These are phyloP conservation scores for Oceanodroma leucorhoa DNA, from an alignment of 2,797 vertebrate species.

Conservation along the genomic window DNA sequence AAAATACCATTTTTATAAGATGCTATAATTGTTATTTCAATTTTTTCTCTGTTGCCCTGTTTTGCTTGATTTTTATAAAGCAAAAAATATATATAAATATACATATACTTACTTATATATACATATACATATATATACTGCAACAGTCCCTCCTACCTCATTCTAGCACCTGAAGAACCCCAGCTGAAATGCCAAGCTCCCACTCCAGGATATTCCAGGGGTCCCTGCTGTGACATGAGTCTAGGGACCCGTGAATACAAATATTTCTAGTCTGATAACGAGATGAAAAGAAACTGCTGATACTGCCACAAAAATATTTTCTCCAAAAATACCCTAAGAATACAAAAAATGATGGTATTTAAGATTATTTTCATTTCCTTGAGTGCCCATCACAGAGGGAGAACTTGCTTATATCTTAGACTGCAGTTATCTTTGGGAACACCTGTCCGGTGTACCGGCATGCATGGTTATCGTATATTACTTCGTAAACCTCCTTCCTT, in stretches of 20 bases:
- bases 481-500: not conserved
- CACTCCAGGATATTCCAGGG: not conserved
- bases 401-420: not conserved
- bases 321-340: not conserved
- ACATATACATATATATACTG: rapidly evolving
- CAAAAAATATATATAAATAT: not conserved
- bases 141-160: not conserved
- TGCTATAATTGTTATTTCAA: rapidly evolving
- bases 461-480: not conserved
- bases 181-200: not conserved
- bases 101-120: not conserved
- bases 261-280: not conserved
- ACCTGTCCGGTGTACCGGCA: not conserved
- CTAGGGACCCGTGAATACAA: rapidly evolving
- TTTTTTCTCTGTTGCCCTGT: not conserved
- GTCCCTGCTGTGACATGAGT: not conserved
- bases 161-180: not conserved
- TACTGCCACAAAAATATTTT: not conserved
- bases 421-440: not conserved
- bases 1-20: rapidly evolving
- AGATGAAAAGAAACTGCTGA: not conserved
- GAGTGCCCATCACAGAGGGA: not conserved
- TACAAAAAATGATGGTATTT: not conserved
- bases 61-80: not conserved
- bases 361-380: not conserved